Base-by-base conservation (phyloP, 2,888 invertebrate genomes). In the Xestia rhomboidea region DNA sequence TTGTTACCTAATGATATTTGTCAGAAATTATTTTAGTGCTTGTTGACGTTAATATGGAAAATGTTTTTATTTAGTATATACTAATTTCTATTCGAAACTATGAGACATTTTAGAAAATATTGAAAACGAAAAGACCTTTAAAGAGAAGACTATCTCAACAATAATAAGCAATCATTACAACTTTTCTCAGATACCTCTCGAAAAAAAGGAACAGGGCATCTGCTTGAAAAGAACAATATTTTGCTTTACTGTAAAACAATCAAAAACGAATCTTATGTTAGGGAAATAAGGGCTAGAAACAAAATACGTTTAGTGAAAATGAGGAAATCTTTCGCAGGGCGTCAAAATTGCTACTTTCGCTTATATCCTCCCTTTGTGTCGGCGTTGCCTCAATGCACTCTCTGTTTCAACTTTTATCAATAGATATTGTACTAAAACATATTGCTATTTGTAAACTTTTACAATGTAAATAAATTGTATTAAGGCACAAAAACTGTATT, bases 261-360 rank as follows among this genome's bases (percentile, higher is more conserved):
- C 62, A 51, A 86, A 81, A 86, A 74, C 73, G 64, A 30, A 71
- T 77, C 68, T 76, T 85, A 77, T 74, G 21, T 21, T n/a, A 60
- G 69, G 30, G 74, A 13, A 15, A 85, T 86, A 91, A 87, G 84
- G 87, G 60, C 77, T 76, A 75, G 69, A 68, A 76, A 62, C 82
- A 90, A 84, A 87, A 84, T 81, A 80, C 79, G 77, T 87, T 84
- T 82, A 83, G 85, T 77, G 79, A 85, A 89, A 89, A 89, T 88
- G 87, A 88, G 90, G 87, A 90, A 92, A 91, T 91, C 93, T 92
- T 90, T 90, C 88, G 89, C 91, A 90, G 89, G 91, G 92, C 92
- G 91, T 91, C 90, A 93, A 95, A 95, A 95, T 95, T 95, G 95
- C 93, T 94, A 94, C 94, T 94, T 94, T 94, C 92, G 91, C 91